Percentiles rank a stretch among this genome's conserved stretches.
Conservation (phyloP, 64 coral and sea anemone genomes). For the Montipora cactus region DNA sequence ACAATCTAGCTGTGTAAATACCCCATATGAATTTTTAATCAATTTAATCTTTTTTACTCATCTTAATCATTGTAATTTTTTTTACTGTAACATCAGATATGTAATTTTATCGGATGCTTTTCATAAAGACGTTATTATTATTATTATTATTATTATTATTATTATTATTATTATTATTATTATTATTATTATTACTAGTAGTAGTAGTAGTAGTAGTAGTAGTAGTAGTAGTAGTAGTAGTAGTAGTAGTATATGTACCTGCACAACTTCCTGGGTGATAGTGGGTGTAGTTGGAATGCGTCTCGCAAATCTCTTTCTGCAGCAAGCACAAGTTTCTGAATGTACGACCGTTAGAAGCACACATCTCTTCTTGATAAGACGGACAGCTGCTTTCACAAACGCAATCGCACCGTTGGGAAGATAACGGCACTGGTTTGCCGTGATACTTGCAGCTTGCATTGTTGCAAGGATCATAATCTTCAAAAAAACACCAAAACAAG, state of each 20-base stretch:
- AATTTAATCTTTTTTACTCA: no score
- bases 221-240: no score
- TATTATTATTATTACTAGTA: no score
- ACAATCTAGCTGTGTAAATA: no score
- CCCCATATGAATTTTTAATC: no score
- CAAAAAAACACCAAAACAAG: not conserved
- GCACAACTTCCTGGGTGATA: slow-evolving; percentile 59
- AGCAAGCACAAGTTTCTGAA: slow-evolving; percentile 71
- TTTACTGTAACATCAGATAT: no score
- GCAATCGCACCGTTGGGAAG: slow-evolving; percentile 28
- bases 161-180: no score
- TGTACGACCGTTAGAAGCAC: slow-evolving; percentile 49
- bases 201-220: no score
- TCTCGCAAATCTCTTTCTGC: slow-evolving; percentile 64
- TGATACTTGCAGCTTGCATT: slow-evolving; percentile 44
- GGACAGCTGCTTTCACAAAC: slow-evolving; percentile 49
- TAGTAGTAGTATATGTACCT: not conserved
- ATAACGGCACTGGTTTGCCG: slow-evolving; percentile 33
- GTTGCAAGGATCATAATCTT: slow-evolving; percentile 62
- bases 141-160: no score
- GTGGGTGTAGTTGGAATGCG: slow-evolving; percentile 42
- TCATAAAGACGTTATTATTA: no score
- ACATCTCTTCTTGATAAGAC: slow-evolving; percentile 60
- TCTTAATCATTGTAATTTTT: no score
- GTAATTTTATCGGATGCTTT: no score